Base-by-base conservation (phyloP, 1,140 invertebrate genomes). In the Lepidotrigona ventralis region DNA sequence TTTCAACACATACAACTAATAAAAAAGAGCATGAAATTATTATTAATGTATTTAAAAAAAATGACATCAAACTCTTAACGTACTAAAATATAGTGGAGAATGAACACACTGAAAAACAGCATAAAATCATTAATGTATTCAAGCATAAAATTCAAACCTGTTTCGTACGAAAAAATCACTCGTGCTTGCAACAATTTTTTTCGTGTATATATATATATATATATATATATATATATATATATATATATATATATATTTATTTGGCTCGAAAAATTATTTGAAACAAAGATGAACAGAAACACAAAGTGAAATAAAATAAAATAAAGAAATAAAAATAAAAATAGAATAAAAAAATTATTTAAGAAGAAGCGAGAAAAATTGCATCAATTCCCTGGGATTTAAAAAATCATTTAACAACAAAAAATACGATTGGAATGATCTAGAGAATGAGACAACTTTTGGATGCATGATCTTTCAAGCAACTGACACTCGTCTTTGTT, bases 401-500 rank as follows among this genome's bases (percentile, higher is more conserved):
- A 8, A 46, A 46, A 46, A 46, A 46, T 46, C 9, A 46, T 46
- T 46, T 46, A 39, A 3, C 5, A 39, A 46, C 39, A 8, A 46
- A 8, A 33, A 46, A 46, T 39, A 39, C 39, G 39, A 39, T 0
- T 46, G 39, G 6, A 46, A 46, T 46, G 39, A 46, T 46, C 39
- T 8, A 46, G 8, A 46, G 39, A 46, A 46, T 46, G 39, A 46
- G 39, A 8, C 39, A 46, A 46, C 0, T 46, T 46, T 46, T 46
- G 39, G 39, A 46, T 8, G 39, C 39, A 46, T 46, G 39, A 46
- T 60, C 58, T 12, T 11, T 60, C 58, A 23, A 60, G 60, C 33
- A 19, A 79, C 66, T 46, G 53, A 79, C 29, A 78, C 29, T 51
- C 19, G 60, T 68, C 29, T 11, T 77, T 19, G 26, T 77, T 70